Evolutionary conservation across 2,797 vertebrate genomes (phyloP), one percentile per base, ranked within the genome.

Genomic region (Cephalopachus bancanus): DNA sequence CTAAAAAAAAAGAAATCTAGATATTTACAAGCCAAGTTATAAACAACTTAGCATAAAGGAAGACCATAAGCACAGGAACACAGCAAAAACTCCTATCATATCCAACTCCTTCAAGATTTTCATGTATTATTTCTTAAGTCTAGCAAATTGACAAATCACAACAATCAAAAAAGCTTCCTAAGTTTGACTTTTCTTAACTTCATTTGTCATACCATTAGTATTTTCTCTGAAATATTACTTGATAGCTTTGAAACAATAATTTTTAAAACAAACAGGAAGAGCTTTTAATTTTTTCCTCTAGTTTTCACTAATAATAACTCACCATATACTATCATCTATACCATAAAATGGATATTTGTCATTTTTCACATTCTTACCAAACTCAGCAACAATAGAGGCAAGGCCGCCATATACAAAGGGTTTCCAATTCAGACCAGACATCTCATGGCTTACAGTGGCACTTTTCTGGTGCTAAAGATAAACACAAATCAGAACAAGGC

Each of bases 341-440:
- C 44, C 30, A 64, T 80, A 81, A 93, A 83, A 81, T 81, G 72
- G 33, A 72, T 33, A 93, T 80, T 89, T 89, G n/a, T 95, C 95
- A 97, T 64, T 74, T 92, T 89, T 97, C 83, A 93, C 30, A 96
- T 96, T 93, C 99, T 99, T 98, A 99, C 99, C 99, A 97, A 99
- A 99, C 98, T 99, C 99, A 98, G 99, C 99, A 98, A 99, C 99
- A 97, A 99, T 99, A 97, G 99, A 99, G 98, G 99, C 99, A 99
- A 99, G 99, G 97, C 99, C 99, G 97, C 99, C 99, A 97, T 99
- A 99, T 97, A 99, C 99, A 98, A 99, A 99, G 93, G 99, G 99
- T 98, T 99, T 99, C 99, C 99, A 99, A 98, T 99, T 99, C 95
- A 99, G 97, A 98, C 97, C 99, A 98, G 98, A 98, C 99, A 99